Base-by-base conservation (phyloP, 2,797 vertebrate species). In the Eleutherodactylus coqui region DNA sequence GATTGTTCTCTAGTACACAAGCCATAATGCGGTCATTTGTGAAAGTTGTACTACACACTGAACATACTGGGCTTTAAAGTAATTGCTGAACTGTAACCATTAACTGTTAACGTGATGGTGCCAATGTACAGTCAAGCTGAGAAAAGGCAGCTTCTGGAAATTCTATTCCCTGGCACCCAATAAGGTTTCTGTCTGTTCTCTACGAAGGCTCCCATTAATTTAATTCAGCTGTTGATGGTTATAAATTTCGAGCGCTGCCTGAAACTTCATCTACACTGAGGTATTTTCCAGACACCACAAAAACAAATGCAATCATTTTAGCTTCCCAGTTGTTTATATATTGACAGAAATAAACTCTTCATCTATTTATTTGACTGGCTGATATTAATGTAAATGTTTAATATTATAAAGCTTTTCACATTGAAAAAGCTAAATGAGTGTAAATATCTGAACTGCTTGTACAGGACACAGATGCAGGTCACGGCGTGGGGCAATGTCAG, bases 201-300 rank as follows among this genome's bases (percentile, higher is more conserved):
- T 32, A 29, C 53, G 75, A 79, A 58, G 51, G n/a, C 72, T 72
- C 49, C 76, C 76, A 85, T 79, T 85, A 70, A 85, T 85, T 79
- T 62, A 60, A 10, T 79, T 79, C 84, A 85, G 84, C 84, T 85
- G 84, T 77, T 85, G 84, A 85, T 79, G 49, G 43, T 85, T 73
- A 73, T 38, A 80, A 79, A 85, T 85, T 79, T 69, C 70, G 64
- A 79, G 58, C 77, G 21, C 64, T 36, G 29, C 34, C 77, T 85
- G 84, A 85, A 85, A 85, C 84, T 79, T 85, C 75, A 55, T 55
- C 77, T 73, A 47, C 32, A 55, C 19, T 11, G 47, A 78, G 45
- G 47, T 60, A 70, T 72, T 80, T 69, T 60, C 76, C 64, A 72
- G 51, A 85, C 72, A 80, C 77, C 77, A 79, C 84, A 85, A 73